Percentiles rank a stretch among this genome's conserved stretches.
phyloP scores from a whole-genome alignment of 2,888 invertebrate species.

The Nowickia ferox region DNA sequence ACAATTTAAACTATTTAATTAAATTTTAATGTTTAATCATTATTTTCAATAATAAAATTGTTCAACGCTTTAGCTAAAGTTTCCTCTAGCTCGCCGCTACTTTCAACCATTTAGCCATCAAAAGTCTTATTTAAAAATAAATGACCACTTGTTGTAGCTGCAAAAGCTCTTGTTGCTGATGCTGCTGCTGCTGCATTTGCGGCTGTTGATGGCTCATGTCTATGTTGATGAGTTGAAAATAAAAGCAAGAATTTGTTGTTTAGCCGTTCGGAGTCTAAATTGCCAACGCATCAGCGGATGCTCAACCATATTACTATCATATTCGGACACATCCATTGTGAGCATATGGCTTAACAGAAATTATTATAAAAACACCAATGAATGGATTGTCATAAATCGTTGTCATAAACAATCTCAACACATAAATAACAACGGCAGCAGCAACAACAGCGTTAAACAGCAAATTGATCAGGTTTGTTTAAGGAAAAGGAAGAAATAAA shows the following conservation, averaged over 20 bases:
- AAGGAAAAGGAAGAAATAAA: constrained; percentile 13
- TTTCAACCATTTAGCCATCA: constrained; percentile 68
- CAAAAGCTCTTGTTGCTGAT: background rate
- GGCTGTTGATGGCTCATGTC: constrained; percentile 27
- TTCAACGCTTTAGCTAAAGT: constrained; percentile 48
- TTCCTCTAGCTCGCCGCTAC: constrained; percentile 1
- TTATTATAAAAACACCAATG: constrained; percentile 63
- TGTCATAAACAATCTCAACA: constrained; percentile 66
- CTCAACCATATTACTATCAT: constrained; percentile 64
- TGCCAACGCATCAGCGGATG: constrained; percentile 65
- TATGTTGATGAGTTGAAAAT: constrained; percentile 33
- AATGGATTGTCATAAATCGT: constrained; percentile 69
- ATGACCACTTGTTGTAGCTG: constrained; percentile 30
- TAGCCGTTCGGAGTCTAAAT: constrained; percentile 27
- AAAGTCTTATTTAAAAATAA: constrained; percentile 63
- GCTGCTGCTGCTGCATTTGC: background rate
- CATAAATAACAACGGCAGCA: constrained; percentile 58
- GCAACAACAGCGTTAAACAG: constrained; percentile 6
- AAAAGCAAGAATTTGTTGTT: constrained; percentile 11
- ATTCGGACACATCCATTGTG: constrained; percentile 5
- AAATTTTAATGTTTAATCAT: constrained; percentile 67
- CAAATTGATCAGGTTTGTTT: constrained; percentile 57
- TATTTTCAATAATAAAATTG: constrained; percentile 64
- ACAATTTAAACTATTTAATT: constrained; percentile 57
- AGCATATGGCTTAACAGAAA: constrained; percentile 49